Evolutionary conservation across 2,888 invertebrate genomes (phyloP), one percentile per base, ranked within the genome.

Genomic region (Lasius fuliginosus): DNA sequence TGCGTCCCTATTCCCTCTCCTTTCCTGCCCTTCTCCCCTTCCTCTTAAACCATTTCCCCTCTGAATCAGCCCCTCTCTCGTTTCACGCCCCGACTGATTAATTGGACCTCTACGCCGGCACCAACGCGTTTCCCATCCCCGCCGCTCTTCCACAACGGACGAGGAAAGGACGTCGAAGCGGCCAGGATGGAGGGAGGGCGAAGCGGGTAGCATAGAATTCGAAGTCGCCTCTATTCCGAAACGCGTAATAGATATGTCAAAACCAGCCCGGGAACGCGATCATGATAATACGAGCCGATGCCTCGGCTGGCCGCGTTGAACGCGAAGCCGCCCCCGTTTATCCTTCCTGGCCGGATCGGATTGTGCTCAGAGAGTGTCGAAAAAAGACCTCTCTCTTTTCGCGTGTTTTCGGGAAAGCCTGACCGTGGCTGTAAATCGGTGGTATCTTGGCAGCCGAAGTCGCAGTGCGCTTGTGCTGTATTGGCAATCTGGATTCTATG

Each of bases 181-280:
- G 23, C 33, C 56, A 69, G 53, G 33, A 36, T 11, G 9, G 36
- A 9, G 56, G 5, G 58, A 67, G 73, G 68, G 71, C 74, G 62
- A 82, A 83, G 83, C 27, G 33, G 40, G 82, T 71, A 64, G 79
- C 87, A 91, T 91, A 92, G 93, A 93, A 93, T 93, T 93, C 93
- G 90, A 94, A 94, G 93, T 94, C 93, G 91, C 92, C 92, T 92
- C 93, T 92, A 93, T 94, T 93, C 91, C 92, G 92, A 91, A 92
- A 92, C 92, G 92, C 93, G 93, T 94, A 94, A 94, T 94, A 94
- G 94, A 94, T 94, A 94, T 94, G 94, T 94, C 94, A 94, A 93
- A 94, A 93, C 90, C 94, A 94, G 94, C 87, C 89, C 87, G 91
- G 58, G 71, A 92, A 93, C 92, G 91, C 91, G 92, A 91, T 92